Evolutionary conservation across 2,113 vertebrate genomes (phyloP), one percentile per base, ranked within the genome.

Genomic region (Eudyptes chrysolophus): DNA sequence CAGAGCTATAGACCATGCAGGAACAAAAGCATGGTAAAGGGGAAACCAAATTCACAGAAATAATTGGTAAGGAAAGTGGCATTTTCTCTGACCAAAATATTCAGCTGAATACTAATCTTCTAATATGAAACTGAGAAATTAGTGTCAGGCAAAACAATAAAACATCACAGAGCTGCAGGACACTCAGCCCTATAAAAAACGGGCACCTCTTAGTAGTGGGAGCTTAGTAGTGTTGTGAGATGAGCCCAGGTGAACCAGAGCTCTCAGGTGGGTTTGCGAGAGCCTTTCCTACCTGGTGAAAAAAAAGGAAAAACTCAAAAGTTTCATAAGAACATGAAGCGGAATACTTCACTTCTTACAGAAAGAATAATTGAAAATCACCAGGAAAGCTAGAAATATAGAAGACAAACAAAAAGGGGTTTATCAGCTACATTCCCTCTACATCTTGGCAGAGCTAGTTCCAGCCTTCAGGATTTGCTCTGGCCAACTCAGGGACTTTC

Each of bases 271-370:
- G 21, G 25, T 79, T 88, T 83, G 4, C 20, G 11, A 13, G 5
- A 58, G 8, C 16, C 22, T 89, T 91, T 64, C 14, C 27, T 54
- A 54, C 1, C 4, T 34, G 1, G 1, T 46, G 4, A 11, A 40
- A 51, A 29, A 22, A 27, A 52, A 6, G 0, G 0, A 22, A 42
- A 65, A 55, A 3, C 4, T n/a, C 4, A 64, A 54, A 88, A 20
- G 5, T 87, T 74, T 84, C 40, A 27, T 16, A 34, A 61, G 16
- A 93, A 44, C 3, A 30, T 69, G 36, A 87, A 69, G 34, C 22
- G 57, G 26, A 94, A 74, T 42, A 55, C 4, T 75, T 82, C 25
- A 44, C 6, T 60, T 55, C 26, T 57, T 70, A 61, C 5, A 57
- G 49, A 14, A 52, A 65, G 16, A 48, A 68, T 25, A 40, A 18